Evolutionary conservation across 2,797 vertebrate species (phyloP).

Genomic region (Xiphophorus birchmanni): DNA sequence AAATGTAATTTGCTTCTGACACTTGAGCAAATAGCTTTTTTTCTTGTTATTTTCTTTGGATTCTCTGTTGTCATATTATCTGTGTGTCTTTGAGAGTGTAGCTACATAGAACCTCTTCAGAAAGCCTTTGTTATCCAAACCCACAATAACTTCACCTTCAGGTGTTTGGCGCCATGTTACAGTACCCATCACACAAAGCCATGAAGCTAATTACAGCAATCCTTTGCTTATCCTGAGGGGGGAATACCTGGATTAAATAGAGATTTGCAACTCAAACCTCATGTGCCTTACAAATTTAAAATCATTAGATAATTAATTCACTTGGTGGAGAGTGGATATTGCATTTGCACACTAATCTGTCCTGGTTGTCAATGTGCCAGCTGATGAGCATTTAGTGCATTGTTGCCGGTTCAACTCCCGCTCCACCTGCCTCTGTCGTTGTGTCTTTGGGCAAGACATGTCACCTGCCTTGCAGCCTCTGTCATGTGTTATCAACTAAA

Average conservation of each 20-base stretch:
- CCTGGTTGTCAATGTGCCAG: slow-evolving; percentile 66
- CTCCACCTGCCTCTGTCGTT: too few relatives aligned
- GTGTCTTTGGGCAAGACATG: too few relatives aligned
- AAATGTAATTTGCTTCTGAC: slow-evolving; percentile 27
- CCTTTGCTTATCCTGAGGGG: slow-evolving; percentile 74
- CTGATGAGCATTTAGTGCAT: slow-evolving; percentile 73
- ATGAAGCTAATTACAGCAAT: slow-evolving; percentile 80
- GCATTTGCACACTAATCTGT: slow-evolving; percentile 66
- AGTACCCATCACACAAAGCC: slow-evolving; percentile 59
- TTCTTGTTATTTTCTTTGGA: slow-evolving; percentile 53
- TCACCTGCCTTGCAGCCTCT: too few relatives aligned
- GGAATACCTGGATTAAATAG: slow-evolving; percentile 79
- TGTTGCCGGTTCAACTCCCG: slow-evolving; percentile 15
- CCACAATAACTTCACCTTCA: slow-evolving; percentile 63
- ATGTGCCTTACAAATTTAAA: slow-evolving; percentile 80
- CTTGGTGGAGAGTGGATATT: slow-evolving; percentile 74
- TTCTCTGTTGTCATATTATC: slow-evolving; percentile 46
- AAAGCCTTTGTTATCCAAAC: slow-evolving; percentile 61
- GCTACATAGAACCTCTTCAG: slow-evolving; percentile 42
- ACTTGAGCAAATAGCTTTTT: slow-evolving; percentile 50
- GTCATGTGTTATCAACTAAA: neutral
- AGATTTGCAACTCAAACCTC: slow-evolving; percentile 79
- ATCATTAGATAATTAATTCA: slow-evolving; percentile 79
- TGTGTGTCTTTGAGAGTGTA: slow-evolving; percentile 52
- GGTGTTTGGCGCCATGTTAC: slow-evolving; percentile 69